These are phyloP conservation scores for Pammene aurita DNA, from an alignment of 2,888 invertebrate species.

Conservation along the genomic window DNA sequence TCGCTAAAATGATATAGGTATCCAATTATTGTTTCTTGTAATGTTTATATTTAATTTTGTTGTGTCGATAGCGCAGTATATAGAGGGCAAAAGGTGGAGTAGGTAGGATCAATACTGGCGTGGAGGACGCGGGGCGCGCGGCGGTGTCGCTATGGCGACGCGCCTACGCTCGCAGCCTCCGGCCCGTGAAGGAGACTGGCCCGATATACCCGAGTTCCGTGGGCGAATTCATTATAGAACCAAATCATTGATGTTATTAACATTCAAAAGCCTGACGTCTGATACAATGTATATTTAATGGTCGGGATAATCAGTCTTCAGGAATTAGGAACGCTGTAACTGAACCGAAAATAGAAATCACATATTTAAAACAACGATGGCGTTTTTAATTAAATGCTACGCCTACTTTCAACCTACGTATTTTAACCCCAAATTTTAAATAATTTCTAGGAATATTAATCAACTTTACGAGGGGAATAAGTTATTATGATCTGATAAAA, in stretches of 20 bases:
- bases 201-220: conserved; percentile 65
- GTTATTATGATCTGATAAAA: no score
- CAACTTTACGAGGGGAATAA: no score
- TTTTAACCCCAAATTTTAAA: no score
- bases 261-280: conserved; percentile 48
- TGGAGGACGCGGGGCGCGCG: conserved; percentile 46
- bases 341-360: no score
- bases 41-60: conserved; percentile 49
- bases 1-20: no score
- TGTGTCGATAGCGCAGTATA: conserved; percentile 50
- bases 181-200: conserved; percentile 58
- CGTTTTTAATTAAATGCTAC: no score
- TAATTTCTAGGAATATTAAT: no score
- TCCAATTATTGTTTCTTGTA: conserved; percentile 1
- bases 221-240: conserved; percentile 67
- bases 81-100: conserved; percentile 49
- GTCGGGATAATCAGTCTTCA: no score
- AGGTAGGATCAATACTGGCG: conserved; percentile 65
- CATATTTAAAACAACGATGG: no score
- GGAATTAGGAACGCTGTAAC: no score
- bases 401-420: no score
- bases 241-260: conserved; percentile 62
- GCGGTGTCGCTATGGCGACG: conserved; percentile 70
- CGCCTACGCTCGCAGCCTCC: conserved; percentile 73
- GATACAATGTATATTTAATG: conserved; percentile 42